Conservation (phyloP, 2,888 invertebrate genomes). For the Amaurobius ferox region DNA sequence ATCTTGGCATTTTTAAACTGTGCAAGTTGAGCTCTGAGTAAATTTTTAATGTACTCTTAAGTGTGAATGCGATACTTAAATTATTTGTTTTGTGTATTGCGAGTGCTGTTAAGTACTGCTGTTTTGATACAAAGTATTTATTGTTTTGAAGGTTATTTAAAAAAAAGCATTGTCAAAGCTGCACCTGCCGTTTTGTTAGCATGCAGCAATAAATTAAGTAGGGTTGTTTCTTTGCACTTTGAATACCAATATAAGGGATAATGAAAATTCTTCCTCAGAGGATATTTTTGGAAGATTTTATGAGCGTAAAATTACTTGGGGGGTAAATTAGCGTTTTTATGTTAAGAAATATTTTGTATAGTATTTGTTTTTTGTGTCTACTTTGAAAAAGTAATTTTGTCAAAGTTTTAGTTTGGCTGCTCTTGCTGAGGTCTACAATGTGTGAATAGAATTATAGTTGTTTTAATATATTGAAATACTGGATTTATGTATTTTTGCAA, state of each 20-base stretch:
- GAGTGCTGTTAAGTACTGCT: constrained; percentile 37
- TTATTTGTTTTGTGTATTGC: constrained; percentile 30
- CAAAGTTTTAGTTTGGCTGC: neutral
- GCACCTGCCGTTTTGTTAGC: neutral
- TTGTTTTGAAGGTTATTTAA: neutral
- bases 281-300: neutral
- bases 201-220: neutral
- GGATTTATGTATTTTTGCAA: neutral
- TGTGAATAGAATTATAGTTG: neutral
- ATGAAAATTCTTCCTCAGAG: neutral
- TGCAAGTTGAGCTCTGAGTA: constrained; percentile 14
- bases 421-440: neutral
- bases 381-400: neutral
- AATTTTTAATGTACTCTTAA: constrained; percentile 29
- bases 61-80: constrained; percentile 67
- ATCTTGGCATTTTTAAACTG: constrained; percentile 28
- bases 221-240: constrained; percentile 1
- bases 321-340: neutral
- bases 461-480: neutral
- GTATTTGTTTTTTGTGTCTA: neutral
- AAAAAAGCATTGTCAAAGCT: neutral
- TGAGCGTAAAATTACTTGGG: neutral
- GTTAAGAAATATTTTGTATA: neutral
- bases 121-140: constrained; percentile 5
- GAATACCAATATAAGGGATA: neutral